Percentiles rank a stretch among this genome's conserved stretches.
phyloP scores from a whole-genome alignment of 2,888 invertebrate genomes.

The Agriopis leucophaearia region DNA sequence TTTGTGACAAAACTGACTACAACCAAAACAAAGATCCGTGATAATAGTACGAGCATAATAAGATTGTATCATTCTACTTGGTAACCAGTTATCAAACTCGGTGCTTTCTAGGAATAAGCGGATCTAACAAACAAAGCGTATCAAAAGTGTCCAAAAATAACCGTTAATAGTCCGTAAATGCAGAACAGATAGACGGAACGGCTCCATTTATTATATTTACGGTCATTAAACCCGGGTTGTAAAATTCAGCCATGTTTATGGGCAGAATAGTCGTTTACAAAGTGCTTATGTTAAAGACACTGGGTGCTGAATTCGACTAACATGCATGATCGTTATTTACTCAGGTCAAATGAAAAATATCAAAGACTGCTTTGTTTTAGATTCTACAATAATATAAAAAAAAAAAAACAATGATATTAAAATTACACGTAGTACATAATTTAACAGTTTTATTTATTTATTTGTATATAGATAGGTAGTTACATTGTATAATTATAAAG shows the following conservation, averaged over 20 bases:
- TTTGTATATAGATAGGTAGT: too few species aligned
- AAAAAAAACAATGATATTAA: too few species aligned
- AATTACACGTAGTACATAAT: too few species aligned
- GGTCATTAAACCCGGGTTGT: conserved; percentile 41
- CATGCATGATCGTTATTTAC: background rate
- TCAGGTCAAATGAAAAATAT: background rate
- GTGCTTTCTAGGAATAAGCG: background rate
- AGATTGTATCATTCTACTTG: too few species aligned
- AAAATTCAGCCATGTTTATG: conserved; percentile 32
- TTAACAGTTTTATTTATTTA: too few species aligned
- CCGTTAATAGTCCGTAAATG: conserved; percentile 29
- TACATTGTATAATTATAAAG: too few species aligned
- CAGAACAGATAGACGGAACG: conserved; percentile 37
- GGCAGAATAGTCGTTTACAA: conserved; percentile 28
- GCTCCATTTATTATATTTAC: conserved; percentile 44
- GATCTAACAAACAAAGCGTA: conserved; percentile 22
- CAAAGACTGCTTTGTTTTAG: background rate
- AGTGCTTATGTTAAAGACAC: conserved; percentile 26
- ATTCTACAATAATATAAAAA: too few species aligned
- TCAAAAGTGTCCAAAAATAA: conserved; percentile 31
- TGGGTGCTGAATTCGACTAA: conserved; percentile 15
- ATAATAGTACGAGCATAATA: too few species aligned
- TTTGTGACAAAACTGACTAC: too few species aligned
- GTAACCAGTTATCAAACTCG: too few species aligned
- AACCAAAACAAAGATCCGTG: too few species aligned